These are phyloP conservation scores for Pseudomyrmex cubaensis DNA, from an alignment of 1,140 invertebrate genomes.

Conservation along the genomic window DNA sequence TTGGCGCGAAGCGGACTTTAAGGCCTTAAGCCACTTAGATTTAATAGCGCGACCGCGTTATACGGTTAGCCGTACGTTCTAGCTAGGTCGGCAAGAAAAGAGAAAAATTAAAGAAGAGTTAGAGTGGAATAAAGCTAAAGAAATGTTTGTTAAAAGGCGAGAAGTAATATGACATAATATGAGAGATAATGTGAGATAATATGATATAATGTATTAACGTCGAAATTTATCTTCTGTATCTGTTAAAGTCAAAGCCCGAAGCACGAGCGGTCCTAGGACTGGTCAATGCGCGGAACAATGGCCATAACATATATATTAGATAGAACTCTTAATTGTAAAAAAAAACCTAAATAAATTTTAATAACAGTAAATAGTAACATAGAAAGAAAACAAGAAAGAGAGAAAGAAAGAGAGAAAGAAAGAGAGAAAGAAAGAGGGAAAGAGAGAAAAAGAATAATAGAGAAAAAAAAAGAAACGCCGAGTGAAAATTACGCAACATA, in stretches of 20 bases:
- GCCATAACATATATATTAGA: too few species aligned
- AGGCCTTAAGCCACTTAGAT: constrained; percentile 83
- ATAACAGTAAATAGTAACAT: background rate
- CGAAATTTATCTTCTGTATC: background rate
- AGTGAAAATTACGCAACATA: constrained; percentile 37
- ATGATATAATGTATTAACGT: constrained; percentile 2
- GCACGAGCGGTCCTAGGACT: too few species aligned
- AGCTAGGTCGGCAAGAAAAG: constrained; percentile 40
- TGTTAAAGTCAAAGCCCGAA: too few species aligned
- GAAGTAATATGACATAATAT: background rate
- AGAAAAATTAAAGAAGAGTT: constrained; percentile 18
- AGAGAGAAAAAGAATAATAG: background rate
- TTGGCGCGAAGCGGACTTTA: constrained; percentile 80
- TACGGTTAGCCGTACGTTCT: constrained; percentile 66
- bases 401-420: too few species aligned
- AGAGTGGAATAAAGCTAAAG: constrained; percentile 10
- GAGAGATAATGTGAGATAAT: background rate
- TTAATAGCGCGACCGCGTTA: constrained; percentile 80
- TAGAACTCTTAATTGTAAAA: background rate
- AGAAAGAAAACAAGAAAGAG: too few species aligned
- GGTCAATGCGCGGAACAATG: too few species aligned
- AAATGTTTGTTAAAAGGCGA: constrained; percentile 20
- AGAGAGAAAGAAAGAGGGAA: background rate
- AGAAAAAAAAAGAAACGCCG: background rate
- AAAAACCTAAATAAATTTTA: background rate